Evolutionary conservation across 2,888 invertebrate species (phyloP).

Genomic region (Euplagia quadripunctaria): DNA sequence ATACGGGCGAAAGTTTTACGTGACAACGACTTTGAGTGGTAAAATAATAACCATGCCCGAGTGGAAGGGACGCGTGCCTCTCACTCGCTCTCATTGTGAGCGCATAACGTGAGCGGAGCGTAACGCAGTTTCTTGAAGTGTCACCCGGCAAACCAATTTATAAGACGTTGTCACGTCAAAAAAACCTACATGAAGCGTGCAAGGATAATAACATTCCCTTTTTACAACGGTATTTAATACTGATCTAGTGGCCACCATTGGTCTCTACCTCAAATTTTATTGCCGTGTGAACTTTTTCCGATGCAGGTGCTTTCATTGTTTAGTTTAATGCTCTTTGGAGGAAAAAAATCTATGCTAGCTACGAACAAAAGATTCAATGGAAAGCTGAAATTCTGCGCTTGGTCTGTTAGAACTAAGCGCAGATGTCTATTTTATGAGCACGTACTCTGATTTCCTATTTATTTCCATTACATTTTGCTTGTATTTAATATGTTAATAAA

Average conservation of each 20-base stretch:
- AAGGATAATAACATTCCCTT: constrained; percentile 12
- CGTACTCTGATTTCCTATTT: constrained; percentile 40
- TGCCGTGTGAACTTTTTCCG: constrained; percentile 69
- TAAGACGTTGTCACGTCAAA: no score
- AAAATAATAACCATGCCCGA: no score
- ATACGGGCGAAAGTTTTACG: no score
- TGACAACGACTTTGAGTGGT: no score
- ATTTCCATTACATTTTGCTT: not conserved
- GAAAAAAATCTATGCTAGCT: constrained; percentile 29
- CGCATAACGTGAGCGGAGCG: no score
- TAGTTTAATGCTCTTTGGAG: constrained; percentile 56
- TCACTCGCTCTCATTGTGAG: no score
- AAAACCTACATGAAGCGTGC: not conserved
- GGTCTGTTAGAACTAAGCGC: constrained; percentile 33
- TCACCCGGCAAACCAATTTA: no score
- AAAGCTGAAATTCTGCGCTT: not conserved
- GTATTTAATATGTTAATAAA: not conserved
- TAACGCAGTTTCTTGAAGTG: no score
- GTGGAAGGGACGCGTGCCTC: no score
- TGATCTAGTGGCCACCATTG: constrained; percentile 35
- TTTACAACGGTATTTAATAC: constrained; percentile 26
- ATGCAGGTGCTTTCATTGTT: constrained; percentile 65
- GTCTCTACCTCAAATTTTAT: constrained; percentile 65
- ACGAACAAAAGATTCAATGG: constrained; percentile 39
- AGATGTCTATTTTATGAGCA: constrained; percentile 39